Conservation (phyloP, 1,140 invertebrate species). For the Lysiphlebus fabarum region DNA sequence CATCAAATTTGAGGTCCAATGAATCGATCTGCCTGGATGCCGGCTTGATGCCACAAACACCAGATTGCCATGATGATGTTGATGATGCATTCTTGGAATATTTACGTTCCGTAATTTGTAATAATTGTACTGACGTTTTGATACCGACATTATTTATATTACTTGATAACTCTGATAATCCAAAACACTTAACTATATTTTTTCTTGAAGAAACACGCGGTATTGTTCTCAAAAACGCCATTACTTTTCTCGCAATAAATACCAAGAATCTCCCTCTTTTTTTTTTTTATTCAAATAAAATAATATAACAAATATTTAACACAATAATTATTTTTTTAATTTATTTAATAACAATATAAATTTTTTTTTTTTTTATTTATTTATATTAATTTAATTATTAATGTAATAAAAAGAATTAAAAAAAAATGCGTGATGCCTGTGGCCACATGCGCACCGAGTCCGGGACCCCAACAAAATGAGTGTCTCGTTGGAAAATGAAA, state of each 20-base stretch:
- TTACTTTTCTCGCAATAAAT: conserved; percentile 23
- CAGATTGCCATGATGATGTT: conserved; percentile 26
- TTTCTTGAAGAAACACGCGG: conserved; percentile 38
- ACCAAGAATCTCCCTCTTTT: too few relatives aligned
- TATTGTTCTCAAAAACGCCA: conserved; percentile 48
- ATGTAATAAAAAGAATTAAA: conserved; percentile 19
- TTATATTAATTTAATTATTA: too few relatives aligned
- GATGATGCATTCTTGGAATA: conserved; percentile 26
- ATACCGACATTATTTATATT: not conserved
- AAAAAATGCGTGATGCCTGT: conserved; percentile 16
- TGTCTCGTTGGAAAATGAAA: conserved; percentile 1
- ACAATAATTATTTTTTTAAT: too few relatives aligned
- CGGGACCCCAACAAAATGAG: conserved; percentile 28
- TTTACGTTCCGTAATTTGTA: conserved; percentile 36
- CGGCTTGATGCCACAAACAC: conserved; percentile 32
- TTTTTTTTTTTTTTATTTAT: too few relatives aligned
- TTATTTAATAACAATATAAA: too few relatives aligned
- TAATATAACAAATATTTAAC: too few relatives aligned
- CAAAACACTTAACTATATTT: conserved; percentile 34
- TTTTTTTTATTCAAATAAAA: too few relatives aligned
- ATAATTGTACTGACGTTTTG: conserved; percentile 36
- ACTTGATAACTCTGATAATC: conserved; percentile 26
- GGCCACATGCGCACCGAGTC: conserved; percentile 24
- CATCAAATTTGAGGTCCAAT: conserved; percentile 83
- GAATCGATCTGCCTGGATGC: conserved; percentile 63